phyloP scores from a whole-genome alignment of 1,140 invertebrate species.

The Colletes latitarsis region DNA sequence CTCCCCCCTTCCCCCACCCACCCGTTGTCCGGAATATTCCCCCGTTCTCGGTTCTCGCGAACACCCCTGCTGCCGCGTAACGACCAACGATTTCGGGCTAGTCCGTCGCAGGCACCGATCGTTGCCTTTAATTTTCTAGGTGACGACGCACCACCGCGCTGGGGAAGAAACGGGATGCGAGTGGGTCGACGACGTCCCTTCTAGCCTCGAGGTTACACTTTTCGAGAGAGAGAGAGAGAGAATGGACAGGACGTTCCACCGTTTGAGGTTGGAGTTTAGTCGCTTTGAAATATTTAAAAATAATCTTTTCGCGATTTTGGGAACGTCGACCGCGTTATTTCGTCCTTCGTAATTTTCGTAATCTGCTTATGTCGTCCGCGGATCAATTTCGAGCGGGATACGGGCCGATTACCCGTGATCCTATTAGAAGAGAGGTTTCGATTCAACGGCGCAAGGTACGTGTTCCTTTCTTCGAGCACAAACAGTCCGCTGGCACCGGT shows the following conservation, averaged over 20 bases:
- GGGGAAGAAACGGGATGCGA: conserved; percentile 34
- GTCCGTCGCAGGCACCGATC: conserved; percentile 48
- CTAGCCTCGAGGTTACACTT: background rate
- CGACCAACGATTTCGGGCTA: conserved; percentile 47
- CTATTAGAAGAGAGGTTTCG: conserved; percentile 69
- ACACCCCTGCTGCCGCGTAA: conserved; percentile 38
- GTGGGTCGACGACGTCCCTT: background rate
- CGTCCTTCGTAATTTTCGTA: conserved; percentile 50
- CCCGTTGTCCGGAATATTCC: background rate
- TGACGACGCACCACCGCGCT: conserved; percentile 56
- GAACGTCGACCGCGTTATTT: too few relatives aligned
- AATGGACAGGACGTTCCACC: too few relatives aligned
- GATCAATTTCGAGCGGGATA: conserved; percentile 75
- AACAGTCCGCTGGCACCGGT: background rate
- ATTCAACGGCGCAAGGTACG: conserved; percentile 10
- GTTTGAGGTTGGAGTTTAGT: too few relatives aligned
- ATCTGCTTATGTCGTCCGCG: conserved; percentile 75
- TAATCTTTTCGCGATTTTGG: background rate
- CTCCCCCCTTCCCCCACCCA: background rate
- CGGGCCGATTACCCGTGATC: conserved; percentile 76
- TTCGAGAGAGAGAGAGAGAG: too few relatives aligned
- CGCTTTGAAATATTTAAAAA: background rate
- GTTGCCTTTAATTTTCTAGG: conserved; percentile 66
- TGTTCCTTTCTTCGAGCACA: conserved; percentile 5
- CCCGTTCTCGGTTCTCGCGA: conserved; percentile 38